A percentile compares a stretch with the other conserved stretches of the same genome.
Evolutionary conservation across 2,888 invertebrate genomes (phyloP).

Genomic region (Caenorhabditis japonica): DNA sequence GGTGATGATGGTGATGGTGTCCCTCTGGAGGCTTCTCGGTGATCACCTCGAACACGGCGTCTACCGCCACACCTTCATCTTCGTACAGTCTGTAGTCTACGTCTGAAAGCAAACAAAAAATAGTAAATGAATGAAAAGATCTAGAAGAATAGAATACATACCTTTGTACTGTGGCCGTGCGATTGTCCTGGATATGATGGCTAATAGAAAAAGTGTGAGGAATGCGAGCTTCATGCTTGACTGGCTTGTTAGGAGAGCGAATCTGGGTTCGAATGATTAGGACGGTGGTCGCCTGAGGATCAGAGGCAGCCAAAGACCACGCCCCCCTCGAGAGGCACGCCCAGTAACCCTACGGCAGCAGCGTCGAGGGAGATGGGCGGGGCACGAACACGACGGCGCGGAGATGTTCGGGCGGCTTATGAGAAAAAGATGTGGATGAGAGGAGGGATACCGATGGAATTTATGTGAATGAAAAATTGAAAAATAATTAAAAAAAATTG

Average conservation of each 20-base stretch:
- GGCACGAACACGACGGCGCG: slow-evolving; percentile 15
- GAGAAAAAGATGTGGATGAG: slow-evolving; percentile 5
- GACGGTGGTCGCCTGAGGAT: slow-evolving; percentile 9
- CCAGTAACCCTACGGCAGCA: slow-evolving; percentile 4
- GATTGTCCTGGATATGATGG: not conserved
- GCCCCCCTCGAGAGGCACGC: slow-evolving; percentile 6
- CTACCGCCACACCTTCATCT: slow-evolving; percentile 26
- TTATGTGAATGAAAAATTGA: no score
- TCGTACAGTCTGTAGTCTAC: slow-evolving; percentile 29
- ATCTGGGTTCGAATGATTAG: slow-evolving; percentile 29
- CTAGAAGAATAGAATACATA: not conserved
- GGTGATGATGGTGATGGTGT: slow-evolving; percentile 37
- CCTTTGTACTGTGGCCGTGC: slow-evolving; percentile 36
- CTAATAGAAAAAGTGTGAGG: slow-evolving; percentile 1
- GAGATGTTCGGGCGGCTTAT: slow-evolving; percentile 17
- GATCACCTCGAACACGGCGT: slow-evolving; percentile 19
- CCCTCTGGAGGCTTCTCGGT: not conserved
- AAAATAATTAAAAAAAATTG: not conserved
- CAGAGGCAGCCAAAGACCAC: not conserved
- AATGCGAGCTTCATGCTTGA: slow-evolving; percentile 21
- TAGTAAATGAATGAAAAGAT: not conserved
- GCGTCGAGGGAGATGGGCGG: slow-evolving; percentile 2
- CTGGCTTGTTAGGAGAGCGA: not conserved
- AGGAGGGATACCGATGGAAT: slow-evolving; percentile 9
- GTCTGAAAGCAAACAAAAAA: slow-evolving; percentile 14